Conservation (phyloP, 2,888 invertebrate species). For the Lasioglossum leucozonium region DNA sequence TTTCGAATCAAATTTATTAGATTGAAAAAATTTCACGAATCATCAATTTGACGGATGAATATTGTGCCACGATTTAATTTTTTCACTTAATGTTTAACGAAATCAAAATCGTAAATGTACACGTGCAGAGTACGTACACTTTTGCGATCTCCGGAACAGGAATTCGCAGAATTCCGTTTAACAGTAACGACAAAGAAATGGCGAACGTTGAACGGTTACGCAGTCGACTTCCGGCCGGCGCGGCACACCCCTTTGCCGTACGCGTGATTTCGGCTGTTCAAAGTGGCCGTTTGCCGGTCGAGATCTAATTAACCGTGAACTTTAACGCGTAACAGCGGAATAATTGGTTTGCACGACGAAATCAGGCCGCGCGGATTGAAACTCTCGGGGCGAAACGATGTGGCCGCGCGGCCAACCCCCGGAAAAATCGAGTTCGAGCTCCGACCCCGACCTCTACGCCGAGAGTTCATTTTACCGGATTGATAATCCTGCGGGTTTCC, state of each 20-base stretch:
- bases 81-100: too few relatives aligned
- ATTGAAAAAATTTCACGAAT: too few relatives aligned
- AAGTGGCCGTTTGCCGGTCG: conserved; percentile 27
- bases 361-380: conserved; percentile 20
- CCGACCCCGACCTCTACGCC: too few relatives aligned
- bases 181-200: conserved; percentile 12
- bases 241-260: not conserved
- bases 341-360: conserved; percentile 46
- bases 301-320: conserved; percentile 53
- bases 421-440: conserved; percentile 33
- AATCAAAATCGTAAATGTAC: not conserved
- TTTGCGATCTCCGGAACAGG: too few relatives aligned
- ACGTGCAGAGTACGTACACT: not conserved
- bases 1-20: not conserved
- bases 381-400: not conserved
- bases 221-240: not conserved
- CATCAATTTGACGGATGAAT: too few relatives aligned
- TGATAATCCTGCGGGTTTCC: conserved; percentile 20
- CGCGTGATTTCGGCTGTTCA: conserved; percentile 21
- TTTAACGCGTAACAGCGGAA: conserved; percentile 52
- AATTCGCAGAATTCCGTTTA: not conserved
- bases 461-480: conserved; percentile 39
- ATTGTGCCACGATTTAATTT: too few relatives aligned
- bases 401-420: not conserved
- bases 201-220: too few relatives aligned